Conservation (phyloP, 2,888 invertebrate species). For the Ophioninae sp. region DNA sequence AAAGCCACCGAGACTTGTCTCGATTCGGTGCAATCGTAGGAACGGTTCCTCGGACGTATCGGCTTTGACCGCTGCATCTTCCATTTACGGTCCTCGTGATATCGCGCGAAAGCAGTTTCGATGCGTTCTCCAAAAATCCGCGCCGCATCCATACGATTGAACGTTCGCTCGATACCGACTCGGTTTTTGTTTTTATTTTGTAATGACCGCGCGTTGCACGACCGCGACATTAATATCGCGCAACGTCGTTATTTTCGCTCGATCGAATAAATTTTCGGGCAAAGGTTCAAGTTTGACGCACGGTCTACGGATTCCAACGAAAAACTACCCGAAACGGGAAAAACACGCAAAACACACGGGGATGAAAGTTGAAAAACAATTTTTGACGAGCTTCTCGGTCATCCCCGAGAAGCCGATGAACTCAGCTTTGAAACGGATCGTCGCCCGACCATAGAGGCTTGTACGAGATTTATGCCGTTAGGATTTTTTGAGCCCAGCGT, state of each 20-base stretch:
- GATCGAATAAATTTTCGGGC: too few species aligned
- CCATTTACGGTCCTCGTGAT: conserved; percentile 68
- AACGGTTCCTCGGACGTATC: conserved; percentile 23
- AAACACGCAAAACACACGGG: too few species aligned
- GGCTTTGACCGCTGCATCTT: conserved; percentile 59
- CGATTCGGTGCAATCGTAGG: neutral
- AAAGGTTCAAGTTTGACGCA: too few species aligned
- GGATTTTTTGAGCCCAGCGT: neutral
- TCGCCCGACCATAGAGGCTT: neutral
- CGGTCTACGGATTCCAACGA: too few species aligned
- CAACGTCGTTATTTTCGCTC: too few species aligned
- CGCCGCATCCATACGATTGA: conserved; percentile 10
- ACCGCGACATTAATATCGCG: too few species aligned
- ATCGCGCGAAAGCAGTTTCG: conserved; percentile 45
- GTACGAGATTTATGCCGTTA: neutral
- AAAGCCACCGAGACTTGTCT: conserved; percentile 71
- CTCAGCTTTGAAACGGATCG: neutral
- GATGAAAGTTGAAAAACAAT: too few species aligned
- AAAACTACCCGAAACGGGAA: too few species aligned
- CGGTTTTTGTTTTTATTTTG: too few species aligned
- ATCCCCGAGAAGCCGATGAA: neutral
- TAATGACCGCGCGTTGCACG: too few species aligned
- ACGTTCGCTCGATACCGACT: conserved; percentile 7
- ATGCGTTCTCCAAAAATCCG: conserved; percentile 4
- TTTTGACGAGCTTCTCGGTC: neutral